Percentiles rank a stretch among this genome's conserved stretches.
Evolutionary conservation across 2,797 vertebrate genomes (phyloP).

Genomic region (Sebastes nivosus): DNA sequence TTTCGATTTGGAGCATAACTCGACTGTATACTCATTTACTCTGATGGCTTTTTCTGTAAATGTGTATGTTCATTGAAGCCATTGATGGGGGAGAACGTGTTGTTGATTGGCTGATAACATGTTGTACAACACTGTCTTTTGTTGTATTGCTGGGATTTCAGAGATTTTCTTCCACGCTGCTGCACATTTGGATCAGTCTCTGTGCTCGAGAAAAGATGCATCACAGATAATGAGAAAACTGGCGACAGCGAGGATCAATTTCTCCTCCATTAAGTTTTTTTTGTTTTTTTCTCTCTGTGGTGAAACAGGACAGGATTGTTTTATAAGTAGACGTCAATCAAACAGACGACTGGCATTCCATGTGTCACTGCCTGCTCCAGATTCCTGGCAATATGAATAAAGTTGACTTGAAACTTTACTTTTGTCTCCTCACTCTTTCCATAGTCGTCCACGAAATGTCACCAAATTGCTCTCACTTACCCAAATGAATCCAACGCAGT

Average conservation of each 20-base stretch:
- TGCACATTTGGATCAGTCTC: neutral
- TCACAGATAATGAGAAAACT: constrained; percentile 13
- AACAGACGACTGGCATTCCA: neutral
- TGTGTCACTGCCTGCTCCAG: neutral
- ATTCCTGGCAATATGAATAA: neutral
- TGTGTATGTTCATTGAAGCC: neutral
- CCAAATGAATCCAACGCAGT: neutral
- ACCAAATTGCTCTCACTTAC: neutral
- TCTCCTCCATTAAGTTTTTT: neutral
- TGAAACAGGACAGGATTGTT: constrained; percentile 1
- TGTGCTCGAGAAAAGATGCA: neutral
- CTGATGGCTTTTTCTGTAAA: neutral
- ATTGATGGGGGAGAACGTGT: neutral
- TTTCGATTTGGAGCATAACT: neutral
- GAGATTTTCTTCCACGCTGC: neutral
- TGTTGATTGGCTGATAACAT: neutral
- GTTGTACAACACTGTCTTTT: neutral
- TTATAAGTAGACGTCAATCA: constrained; percentile 8
- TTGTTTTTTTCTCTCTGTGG: too few species aligned
- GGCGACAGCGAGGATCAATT: neutral
- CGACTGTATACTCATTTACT: neutral
- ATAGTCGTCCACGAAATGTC: too few species aligned
- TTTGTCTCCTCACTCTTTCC: neutral
- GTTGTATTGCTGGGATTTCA: neutral
- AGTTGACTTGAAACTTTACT: neutral